These are phyloP conservation scores for Strix uralensis DNA, from an alignment of 2,113 vertebrate genomes.

Conservation along the genomic window DNA sequence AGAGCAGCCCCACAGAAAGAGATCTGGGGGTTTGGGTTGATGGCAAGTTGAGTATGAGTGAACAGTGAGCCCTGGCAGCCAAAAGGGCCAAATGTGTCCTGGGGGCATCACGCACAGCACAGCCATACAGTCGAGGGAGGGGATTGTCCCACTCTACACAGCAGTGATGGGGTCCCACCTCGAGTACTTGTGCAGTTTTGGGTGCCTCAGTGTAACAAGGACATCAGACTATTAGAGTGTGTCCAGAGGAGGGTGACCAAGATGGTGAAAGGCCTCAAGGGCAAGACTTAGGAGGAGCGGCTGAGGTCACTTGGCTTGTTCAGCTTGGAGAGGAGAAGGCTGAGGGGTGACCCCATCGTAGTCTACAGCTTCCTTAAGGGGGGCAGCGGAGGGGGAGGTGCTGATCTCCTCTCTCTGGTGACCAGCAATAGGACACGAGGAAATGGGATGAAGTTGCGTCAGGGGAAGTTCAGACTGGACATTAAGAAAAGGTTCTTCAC, in stretches of 20 bases:
- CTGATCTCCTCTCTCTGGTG: not conserved
- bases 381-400: no score
- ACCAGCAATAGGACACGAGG: accelerated
- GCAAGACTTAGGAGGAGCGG: not conserved
- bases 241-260: not conserved
- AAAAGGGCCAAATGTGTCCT: no score
- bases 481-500: not conserved
- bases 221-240: no score
- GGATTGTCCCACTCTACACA: not conserved
- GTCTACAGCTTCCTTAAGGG: not conserved
- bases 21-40: no score
- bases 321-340: not conserved
- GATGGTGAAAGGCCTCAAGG: not conserved
- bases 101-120: no score
- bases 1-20: no score
- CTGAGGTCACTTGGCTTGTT: not conserved
- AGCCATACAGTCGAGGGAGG: not conserved
- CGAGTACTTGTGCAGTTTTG: not conserved
- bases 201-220: not conserved
- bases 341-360: not conserved
- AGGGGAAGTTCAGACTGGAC: not conserved
- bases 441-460: no score
- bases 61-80: no score
- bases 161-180: not conserved
- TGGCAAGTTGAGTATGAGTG: no score